Evolutionary conservation across 1,140 invertebrate genomes (phyloP).

Genomic region (Drosophila persimilis): DNA sequence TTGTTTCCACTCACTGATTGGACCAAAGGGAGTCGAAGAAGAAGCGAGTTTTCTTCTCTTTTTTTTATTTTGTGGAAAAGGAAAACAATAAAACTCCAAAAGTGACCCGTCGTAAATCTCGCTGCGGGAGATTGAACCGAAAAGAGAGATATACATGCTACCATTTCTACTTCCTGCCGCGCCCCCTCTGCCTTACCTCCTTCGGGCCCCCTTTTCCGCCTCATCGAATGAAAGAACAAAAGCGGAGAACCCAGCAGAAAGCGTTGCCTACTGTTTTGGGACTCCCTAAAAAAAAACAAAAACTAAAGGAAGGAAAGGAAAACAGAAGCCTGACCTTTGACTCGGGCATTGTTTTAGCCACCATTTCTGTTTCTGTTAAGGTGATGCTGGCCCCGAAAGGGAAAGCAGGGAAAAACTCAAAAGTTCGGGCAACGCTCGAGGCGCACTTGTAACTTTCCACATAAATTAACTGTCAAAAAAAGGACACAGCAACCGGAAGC

Average conservation of each 20-base stretch:
- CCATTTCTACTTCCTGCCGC: background rate
- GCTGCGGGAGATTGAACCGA: constrained; percentile 28
- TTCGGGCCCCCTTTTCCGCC: constrained; percentile 10
- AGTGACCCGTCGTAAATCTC: constrained; percentile 77
- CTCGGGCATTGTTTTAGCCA: constrained; percentile 51
- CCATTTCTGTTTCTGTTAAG: constrained; percentile 18
- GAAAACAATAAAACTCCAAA: constrained; percentile 70
- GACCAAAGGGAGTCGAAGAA: background rate
- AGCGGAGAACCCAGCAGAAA: constrained; percentile 24
- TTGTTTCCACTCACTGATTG: constrained; percentile 12
- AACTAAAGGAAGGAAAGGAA: constrained; percentile 27
- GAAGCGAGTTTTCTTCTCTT: background rate
- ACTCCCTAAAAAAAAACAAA: background rate
- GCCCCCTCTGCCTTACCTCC: background rate
- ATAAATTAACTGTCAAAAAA: constrained; percentile 79
- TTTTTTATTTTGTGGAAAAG: constrained; percentile 22
- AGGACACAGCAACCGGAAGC: constrained; percentile 34
- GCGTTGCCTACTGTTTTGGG: constrained; percentile 51
- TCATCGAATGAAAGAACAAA: constrained; percentile 21
- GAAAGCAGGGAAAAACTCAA: constrained; percentile 44
- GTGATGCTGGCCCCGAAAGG: constrained; percentile 34
- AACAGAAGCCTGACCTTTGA: constrained; percentile 73
- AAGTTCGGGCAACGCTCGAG: constrained; percentile 51
- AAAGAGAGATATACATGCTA: constrained; percentile 7
- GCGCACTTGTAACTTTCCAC: constrained; percentile 77